Evolutionary conservation across 2,888 invertebrate species (phyloP), one percentile per base, ranked within the genome.

Genomic region (Nymphalis urticae): DNA sequence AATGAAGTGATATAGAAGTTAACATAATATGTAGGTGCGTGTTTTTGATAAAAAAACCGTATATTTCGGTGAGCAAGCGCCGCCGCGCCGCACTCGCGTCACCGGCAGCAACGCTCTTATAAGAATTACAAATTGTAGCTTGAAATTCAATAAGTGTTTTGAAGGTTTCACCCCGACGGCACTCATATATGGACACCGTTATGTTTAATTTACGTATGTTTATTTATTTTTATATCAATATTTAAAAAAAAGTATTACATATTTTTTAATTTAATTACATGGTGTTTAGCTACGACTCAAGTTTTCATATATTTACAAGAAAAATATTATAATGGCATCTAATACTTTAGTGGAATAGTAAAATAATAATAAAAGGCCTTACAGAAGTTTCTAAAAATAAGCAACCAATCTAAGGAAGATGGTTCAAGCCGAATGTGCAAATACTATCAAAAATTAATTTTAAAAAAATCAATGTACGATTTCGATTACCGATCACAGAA

Each of bases 101-200:
- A 75, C 66, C 67, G 70, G n/a, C 71, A 62, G 58, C 73, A 72
- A 65, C 71, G 72, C 75, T 72, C 75, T 72, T 72, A 80, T 81
- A 81, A 77, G 82, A 83, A 82, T 82, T 81, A 79, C 81, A 82
- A 82, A 82, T 83, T 70, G 68, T 63, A 66, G 73, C 78, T 80
- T 81, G 77, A 81, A 81, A 81, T 80, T 82, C 81, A 81, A 81
- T 79, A 76, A 76, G 75, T 79, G 77, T 81, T 80, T 79, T 76
- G 79, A 78, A 79, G 77, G 77, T 76, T 76, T 74, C 76, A 71
- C 71, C 74, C 76, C 75, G 66, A 59, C 71, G 54, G 61, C 67
- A 51, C 53, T 56, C 61, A 61, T 69, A 63, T 66, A 60, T 69
- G 60, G 61, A 72, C 72, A 74, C 76, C 76, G 77, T 77, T 78